Conservation (phyloP, 2,797 vertebrate genomes). For the Pagetopsis macropterus region DNA sequence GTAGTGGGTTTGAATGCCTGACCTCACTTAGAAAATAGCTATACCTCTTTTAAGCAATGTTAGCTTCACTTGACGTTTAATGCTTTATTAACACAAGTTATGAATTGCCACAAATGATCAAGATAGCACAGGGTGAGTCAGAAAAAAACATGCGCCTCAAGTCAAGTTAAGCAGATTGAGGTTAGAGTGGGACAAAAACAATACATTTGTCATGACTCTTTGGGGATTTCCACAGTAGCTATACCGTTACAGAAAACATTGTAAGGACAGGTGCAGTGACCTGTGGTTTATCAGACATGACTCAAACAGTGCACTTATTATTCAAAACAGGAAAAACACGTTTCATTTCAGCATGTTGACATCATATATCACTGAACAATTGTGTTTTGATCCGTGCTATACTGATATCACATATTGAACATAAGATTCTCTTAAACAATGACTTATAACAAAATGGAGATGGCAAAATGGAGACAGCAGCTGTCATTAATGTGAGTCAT, state of each 20-base stretch:
- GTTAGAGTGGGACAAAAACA: constrained; percentile 63
- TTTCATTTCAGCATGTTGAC: neutral
- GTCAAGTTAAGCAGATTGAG: constrained; percentile 23
- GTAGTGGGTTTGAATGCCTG: neutral
- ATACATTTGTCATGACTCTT: constrained; percentile 48
- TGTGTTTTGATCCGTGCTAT: neutral
- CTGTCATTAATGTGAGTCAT: neutral
- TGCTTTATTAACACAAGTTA: constrained; percentile 17
- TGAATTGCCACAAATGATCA: constrained; percentile 3
- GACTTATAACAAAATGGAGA: constrained; percentile 10
- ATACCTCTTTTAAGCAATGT: neutral
- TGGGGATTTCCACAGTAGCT: constrained; percentile 68
- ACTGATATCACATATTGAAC: neutral
- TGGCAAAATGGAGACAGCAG: neutral
- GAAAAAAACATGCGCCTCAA: constrained; percentile 48
- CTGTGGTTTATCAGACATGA: constrained; percentile 43
- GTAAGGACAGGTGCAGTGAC: constrained; percentile 58
- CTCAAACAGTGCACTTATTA: constrained; percentile 33
- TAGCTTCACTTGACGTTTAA: constrained; percentile 6
- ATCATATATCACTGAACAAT: neutral
- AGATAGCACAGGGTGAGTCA: constrained; percentile 26
- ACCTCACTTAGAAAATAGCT: neutral
- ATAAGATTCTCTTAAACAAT: neutral
- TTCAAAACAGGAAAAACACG: constrained; percentile 36
- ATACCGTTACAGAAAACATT: constrained; percentile 38